phyloP scores from a whole-genome alignment of 1,140 invertebrate genomes.

The Megathymus violae region DNA sequence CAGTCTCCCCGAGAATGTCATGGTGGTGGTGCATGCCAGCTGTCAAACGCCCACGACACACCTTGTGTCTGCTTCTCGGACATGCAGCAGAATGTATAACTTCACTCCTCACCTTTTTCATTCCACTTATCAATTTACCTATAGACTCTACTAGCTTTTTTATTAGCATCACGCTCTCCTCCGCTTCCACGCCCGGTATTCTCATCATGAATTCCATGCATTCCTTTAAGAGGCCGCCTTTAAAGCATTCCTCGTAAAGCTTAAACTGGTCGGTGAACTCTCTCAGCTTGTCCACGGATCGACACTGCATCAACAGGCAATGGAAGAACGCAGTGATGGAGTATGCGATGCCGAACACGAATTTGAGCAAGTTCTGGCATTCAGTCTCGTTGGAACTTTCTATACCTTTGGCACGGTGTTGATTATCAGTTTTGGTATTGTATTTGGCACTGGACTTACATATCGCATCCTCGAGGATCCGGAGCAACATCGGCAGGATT shows the following conservation, averaged over 20 bases:
- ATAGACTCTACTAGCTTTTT: slow-evolving; percentile 85
- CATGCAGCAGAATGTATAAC: slow-evolving; percentile 84
- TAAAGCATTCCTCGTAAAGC: slow-evolving; percentile 85
- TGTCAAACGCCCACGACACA: slow-evolving; percentile 70
- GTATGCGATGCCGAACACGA: slow-evolving; percentile 86
- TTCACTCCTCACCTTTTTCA: slow-evolving; percentile 85
- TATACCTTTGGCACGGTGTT: slow-evolving; percentile 45
- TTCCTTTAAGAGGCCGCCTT: slow-evolving; percentile 84
- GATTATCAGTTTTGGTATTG: slow-evolving; percentile 49
- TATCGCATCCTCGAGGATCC: slow-evolving; percentile 85
- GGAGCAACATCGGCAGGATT: slow-evolving; percentile 85
- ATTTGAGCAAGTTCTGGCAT: slow-evolving; percentile 83
- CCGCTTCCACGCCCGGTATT: slow-evolving; percentile 74
- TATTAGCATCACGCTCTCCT: slow-evolving; percentile 73
- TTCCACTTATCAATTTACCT: slow-evolving; percentile 83
- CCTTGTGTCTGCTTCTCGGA: slow-evolving; percentile 80
- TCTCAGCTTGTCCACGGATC: slow-evolving; percentile 82
- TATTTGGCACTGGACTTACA: slow-evolving; percentile 67
- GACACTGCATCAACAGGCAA: slow-evolving; percentile 85
- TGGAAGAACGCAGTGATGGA: slow-evolving; percentile 86
- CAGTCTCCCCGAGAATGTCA: slow-evolving; percentile 82
- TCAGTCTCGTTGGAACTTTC: slow-evolving; percentile 53
- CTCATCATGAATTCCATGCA: slow-evolving; percentile 84
- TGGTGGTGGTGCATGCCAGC: slow-evolving; percentile 84
- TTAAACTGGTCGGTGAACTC: slow-evolving; percentile 86